A percentile compares a stretch with the other conserved stretches of the same genome.
These are phyloP conservation scores for Sternarchorhynchus goeldii DNA, from an alignment of 2,797 vertebrate genomes.

Conservation along the genomic window DNA sequence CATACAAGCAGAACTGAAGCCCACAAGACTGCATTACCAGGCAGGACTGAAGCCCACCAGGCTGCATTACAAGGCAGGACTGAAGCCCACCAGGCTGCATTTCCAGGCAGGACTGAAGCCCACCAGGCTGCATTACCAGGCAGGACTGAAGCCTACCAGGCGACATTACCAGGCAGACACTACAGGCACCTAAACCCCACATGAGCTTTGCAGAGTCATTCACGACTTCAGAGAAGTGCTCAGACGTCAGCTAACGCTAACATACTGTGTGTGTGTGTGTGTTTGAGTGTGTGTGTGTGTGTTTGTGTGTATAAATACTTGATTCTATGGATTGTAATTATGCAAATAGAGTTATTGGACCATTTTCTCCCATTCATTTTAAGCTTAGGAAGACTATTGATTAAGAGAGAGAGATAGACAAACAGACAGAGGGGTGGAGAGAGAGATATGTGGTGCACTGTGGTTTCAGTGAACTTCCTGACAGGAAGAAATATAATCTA, in stretches of 20 bases:
- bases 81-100: too few species aligned
- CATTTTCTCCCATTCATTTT: slow-evolving; percentile 60
- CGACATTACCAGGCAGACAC: too few species aligned
- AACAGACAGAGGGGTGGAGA: slow-evolving; percentile 31
- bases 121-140: too few species aligned
- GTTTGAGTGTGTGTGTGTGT: neutral
- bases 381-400: slow-evolving; percentile 64
- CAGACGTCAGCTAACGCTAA: neutral
- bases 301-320: slow-evolving; percentile 20
- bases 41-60: too few species aligned
- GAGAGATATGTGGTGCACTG: slow-evolving; percentile 14
- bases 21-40: too few species aligned
- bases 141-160: too few species aligned
- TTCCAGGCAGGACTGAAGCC: too few species aligned
- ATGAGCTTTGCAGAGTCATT: slow-evolving; percentile 4
- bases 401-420: slow-evolving; percentile 46
- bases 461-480: slow-evolving; percentile 31
- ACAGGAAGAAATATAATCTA: slow-evolving; percentile 34
- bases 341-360: slow-evolving; percentile 64
- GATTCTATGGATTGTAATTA: slow-evolving; percentile 60
- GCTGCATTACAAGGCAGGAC: too few species aligned
- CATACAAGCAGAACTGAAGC: too few species aligned
- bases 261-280: neutral
- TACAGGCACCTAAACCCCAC: neutral
- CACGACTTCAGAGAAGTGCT: neutral